Conservation (phyloP, 2,113 vertebrate genomes). For the Amphiprion percula region DNA sequence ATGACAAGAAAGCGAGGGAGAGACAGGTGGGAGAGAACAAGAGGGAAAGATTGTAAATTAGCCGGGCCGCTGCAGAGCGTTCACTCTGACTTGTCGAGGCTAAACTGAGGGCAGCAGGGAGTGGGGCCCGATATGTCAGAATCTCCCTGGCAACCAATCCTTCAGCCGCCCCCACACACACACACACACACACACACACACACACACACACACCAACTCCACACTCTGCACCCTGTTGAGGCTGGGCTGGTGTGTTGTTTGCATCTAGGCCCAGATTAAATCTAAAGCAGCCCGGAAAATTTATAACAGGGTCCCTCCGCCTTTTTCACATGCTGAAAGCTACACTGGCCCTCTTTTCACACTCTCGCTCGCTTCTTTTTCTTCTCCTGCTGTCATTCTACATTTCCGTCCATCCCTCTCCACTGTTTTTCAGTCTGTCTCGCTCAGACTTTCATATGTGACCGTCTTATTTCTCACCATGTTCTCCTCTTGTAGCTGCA, state of each 20-base stretch:
- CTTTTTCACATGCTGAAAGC: conserved; percentile 60
- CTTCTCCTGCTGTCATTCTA: conserved; percentile 14
- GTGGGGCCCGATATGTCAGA: conserved; percentile 84
- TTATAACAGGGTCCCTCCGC: conserved; percentile 45
- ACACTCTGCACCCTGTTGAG: conserved; percentile 59
- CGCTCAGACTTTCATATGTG: conserved; percentile 27
- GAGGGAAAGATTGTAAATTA: conserved; percentile 79
- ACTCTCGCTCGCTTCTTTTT: conserved; percentile 25
- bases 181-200: conserved; percentile 49
- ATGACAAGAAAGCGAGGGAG: conserved; percentile 9
- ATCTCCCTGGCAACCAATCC: conserved; percentile 85
- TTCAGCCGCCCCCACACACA: conserved; percentile 76
- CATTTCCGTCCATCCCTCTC: not conserved
- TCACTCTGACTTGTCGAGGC: conserved; percentile 84
- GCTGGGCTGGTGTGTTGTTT: conserved; percentile 63
- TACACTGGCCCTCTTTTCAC: conserved; percentile 43
- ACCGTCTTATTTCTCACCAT: conserved; percentile 19
- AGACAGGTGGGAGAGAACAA: conserved; percentile 33
- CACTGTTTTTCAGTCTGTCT: conserved; percentile 2
- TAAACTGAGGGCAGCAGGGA: conserved; percentile 87
- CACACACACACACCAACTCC: conserved; percentile 20
- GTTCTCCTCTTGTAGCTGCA: conserved; percentile 37
- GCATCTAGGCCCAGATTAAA: conserved; percentile 77
- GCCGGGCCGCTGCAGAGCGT: conserved; percentile 68
- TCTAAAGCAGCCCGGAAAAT: conserved; percentile 66